These are phyloP conservation scores for Siderastrea siderea DNA, from an alignment of 92 coral and sea anemone species.

Conservation along the genomic window DNA sequence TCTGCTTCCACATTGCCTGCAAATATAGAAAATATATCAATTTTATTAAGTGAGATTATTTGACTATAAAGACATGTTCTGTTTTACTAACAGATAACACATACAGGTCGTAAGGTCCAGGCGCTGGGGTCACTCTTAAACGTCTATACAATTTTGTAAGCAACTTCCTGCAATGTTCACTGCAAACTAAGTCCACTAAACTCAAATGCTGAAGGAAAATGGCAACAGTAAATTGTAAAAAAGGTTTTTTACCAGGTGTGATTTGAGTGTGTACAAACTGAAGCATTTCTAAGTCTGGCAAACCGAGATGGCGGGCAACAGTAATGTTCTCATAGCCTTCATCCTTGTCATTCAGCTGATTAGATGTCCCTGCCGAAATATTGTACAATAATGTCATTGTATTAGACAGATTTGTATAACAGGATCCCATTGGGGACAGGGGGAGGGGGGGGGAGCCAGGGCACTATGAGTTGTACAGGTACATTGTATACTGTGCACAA, in stretches of 20 bases:
- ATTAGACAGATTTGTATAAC: too few relatives aligned
- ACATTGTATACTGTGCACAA: too few relatives aligned
- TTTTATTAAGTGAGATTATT: not conserved
- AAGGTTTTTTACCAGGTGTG: conserved; percentile 76
- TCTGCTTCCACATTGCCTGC: conserved; percentile 93
- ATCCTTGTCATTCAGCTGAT: conserved; percentile 74
- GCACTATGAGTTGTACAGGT: too few relatives aligned
- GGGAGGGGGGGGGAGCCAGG: too few relatives aligned
- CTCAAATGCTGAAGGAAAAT: not conserved
- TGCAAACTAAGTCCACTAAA: too few relatives aligned
- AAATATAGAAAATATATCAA: conserved; percentile 19
- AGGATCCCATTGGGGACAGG: too few relatives aligned
- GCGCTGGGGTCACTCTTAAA: too few relatives aligned
- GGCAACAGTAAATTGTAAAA: not conserved
- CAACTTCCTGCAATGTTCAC: too few relatives aligned
- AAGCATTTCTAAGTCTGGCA: conserved; percentile 91
- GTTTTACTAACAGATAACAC: not conserved
- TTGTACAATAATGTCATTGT: too few relatives aligned
- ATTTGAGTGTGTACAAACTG: conserved; percentile 84
- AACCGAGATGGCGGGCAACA: conserved; percentile 78
- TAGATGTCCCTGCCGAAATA: conserved; percentile 78
- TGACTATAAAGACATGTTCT: not conserved
- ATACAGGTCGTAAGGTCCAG: too few relatives aligned
- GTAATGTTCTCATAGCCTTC: conserved; percentile 92
- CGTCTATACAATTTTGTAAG: too few relatives aligned